Base-by-base conservation (phyloP, 2,113 vertebrate species). In the Dryoscopus gambensis region DNA sequence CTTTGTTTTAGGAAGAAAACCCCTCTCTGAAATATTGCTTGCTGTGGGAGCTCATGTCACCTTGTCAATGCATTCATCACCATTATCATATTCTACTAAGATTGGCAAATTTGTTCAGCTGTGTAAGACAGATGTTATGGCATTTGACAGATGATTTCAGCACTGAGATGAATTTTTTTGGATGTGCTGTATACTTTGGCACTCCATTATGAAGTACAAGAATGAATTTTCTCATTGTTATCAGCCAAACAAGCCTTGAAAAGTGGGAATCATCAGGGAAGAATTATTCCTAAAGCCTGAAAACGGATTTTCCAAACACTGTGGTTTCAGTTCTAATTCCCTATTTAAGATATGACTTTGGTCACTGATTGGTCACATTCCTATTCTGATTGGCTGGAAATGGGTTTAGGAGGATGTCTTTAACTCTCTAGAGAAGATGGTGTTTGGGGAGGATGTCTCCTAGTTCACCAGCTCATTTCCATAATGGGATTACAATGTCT, bases 61-160 rank as follows among this genome's bases (percentile, higher is more conserved):
- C 83, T 79, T 96, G 95, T 95, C 95, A 95, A 87, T 90, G 93
- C 81, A 96, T 95, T 95, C 95, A 95, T 97, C 94, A 96, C 85
- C 70, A 95, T 96, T 96, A 97, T 94, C 90, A 90, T 96, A 96
- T 91, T 71, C 70, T 70, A 40, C 91, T 81, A 55, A 95, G 95
- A 97, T 33, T 94, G 97, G 96, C 95, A 97, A 97, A 97, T 97
- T 91, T 97, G 94, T 89, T 97, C 96, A 96, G 90, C 91, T 90
- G 91, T 95, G 78, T 94, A 96, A 93, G 73, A 91, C 74, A 97
- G 93, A 93, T 96, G 92, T 95, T 97, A 83, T 81, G 84, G 90
- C 87, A 95, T 91, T 96, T 97, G 97, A 97, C 95, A 95, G 94
- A 97, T 83, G 73, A 97, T 96, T 97, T 95, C 94, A 85, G 90